Base-by-base conservation (phyloP, 1,140 invertebrate genomes). In the Magallana ariakensis region DNA sequence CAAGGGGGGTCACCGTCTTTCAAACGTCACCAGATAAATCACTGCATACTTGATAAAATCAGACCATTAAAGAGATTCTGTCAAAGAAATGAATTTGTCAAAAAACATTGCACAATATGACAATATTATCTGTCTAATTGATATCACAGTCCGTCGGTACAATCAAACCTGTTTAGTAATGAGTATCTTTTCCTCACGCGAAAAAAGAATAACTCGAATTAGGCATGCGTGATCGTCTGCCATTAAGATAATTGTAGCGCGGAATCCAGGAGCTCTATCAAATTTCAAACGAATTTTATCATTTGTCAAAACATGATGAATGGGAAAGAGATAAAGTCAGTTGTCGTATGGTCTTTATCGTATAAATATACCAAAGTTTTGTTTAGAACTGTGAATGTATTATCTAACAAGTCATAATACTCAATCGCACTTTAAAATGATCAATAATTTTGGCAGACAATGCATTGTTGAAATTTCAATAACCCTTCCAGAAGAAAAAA, bases 1-100 rank as follows among this genome's bases (percentile, higher is more conserved):
- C 53, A 46, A 6, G n/a, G 57, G 85, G 83, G 22, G 60, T 62
- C 26, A 10, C 15, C 7, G 54, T 80, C 53, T 87, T 84, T 62
- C 58, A 57, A 80, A 87, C 86, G 33, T 82, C 58, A 84, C 83
- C 75, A 84, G 83, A 87, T 87, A 84, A 87, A 87, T 87, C 58
- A 80, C 57, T 80, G 70, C 83, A 75, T 46, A 15, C 33, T 54
- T 46, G 83, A 84, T 84, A 87, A 87, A 70, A 87, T 87, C 83
- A 80, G 58, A 80, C 56, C 83, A 87, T 87, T 87, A 84, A 87
- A 84, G 22, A 82, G 83, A 87, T 84, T 84, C 22, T 84, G 82
- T 84, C 82, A 84, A 60, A 84, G 82, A 56, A 60, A 84, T 56
- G 19, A 58, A 84, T 84, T 84, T 84, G 82, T 84, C 82, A 84